Evolutionary conservation across 2,888 invertebrate genomes (phyloP).

Genomic region (Notodromas monacha): DNA sequence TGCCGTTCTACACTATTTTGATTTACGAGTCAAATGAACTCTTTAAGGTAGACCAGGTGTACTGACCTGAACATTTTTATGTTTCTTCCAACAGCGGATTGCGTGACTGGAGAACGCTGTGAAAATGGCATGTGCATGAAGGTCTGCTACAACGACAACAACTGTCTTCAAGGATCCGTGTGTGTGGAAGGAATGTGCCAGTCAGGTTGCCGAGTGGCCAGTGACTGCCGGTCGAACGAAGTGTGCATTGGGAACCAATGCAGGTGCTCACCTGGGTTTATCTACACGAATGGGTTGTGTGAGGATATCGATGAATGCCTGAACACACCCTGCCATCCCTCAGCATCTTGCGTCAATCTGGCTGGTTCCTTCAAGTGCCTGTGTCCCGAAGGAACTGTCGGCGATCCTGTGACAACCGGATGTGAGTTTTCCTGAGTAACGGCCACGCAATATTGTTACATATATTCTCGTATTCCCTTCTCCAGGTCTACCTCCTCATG

Average conservation of each 20-base stretch:
- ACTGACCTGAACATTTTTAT: too few relatives aligned
- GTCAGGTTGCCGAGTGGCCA: constrained; percentile 43
- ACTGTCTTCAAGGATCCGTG: constrained; percentile 59
- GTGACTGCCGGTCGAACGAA: constrained; percentile 43
- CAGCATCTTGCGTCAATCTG: constrained; percentile 41
- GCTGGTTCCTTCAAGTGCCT: constrained; percentile 44
- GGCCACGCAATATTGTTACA: too few relatives aligned
- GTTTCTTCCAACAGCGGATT: background rate
- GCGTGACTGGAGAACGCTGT: constrained; percentile 38
- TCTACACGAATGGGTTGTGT: constrained; percentile 35
- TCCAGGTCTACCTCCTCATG: constrained; percentile 23
- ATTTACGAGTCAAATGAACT: too few relatives aligned
- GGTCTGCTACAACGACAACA: constrained; percentile 58
- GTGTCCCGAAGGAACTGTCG: constrained; percentile 44
- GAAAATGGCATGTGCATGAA: constrained; percentile 32
- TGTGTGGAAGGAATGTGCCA: constrained; percentile 48
- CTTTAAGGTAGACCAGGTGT: too few relatives aligned
- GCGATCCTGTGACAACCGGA: constrained; percentile 20
- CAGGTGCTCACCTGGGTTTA: constrained; percentile 38
- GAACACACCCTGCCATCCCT: constrained; percentile 28
- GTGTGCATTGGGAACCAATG: constrained; percentile 13
- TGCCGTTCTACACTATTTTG: background rate
- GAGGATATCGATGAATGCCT: constrained; percentile 47
- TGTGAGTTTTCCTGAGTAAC: constrained; percentile 8
- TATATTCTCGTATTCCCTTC: too few relatives aligned